A percentile compares a stretch with the other conserved stretches of the same genome.
Evolutionary conservation across 2,888 invertebrate genomes (phyloP).

Genomic region (Silvanus unidentatus): DNA sequence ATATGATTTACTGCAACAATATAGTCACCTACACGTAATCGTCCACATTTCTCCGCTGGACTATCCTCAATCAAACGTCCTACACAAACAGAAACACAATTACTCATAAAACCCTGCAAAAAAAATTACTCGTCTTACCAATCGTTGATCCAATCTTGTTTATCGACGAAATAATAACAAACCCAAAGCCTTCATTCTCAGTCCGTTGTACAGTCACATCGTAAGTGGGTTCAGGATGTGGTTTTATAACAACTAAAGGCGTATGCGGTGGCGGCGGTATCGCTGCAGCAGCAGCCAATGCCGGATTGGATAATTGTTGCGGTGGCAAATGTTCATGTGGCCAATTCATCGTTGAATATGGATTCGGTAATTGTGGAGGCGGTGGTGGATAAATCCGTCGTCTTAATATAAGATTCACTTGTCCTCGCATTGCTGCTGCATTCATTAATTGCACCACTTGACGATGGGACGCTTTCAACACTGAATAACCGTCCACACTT

Average conservation of each 20-base stretch:
- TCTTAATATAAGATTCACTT: conserved; percentile 74
- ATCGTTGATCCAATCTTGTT: conserved; percentile 85
- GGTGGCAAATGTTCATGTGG: conserved; percentile 25
- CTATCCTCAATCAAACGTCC: conserved; percentile 92
- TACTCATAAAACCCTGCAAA: not conserved
- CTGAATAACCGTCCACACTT: conserved; percentile 73
- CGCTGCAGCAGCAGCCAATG: conserved; percentile 7
- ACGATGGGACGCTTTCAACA: conserved; percentile 79
- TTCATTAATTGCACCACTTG: conserved; percentile 91
- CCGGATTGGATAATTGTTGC: conserved; percentile 23
- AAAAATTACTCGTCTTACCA: conserved; percentile 53
- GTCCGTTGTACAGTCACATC: conserved; percentile 86
- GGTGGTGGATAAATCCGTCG: conserved; percentile 47
- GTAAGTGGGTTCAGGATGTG: conserved; percentile 62
- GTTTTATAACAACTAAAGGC: conserved; percentile 22
- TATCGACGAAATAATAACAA: conserved; percentile 95
- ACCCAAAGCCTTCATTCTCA: conserved; percentile 97
- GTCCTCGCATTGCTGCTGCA: conserved; percentile 77
- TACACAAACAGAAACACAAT: conserved; percentile 39
- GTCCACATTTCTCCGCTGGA: conserved; percentile 90
- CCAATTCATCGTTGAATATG: conserved; percentile 36
- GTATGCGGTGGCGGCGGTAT: conserved; percentile 12
- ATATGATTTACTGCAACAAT: conserved; percentile 93
- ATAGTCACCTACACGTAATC: conserved; percentile 88
- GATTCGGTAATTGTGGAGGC: conserved; percentile 26